Percentiles rank a stretch among this genome's conserved stretches.
Evolutionary conservation across 2,888 invertebrate species (phyloP).

Genomic region (Encarsia formosa): DNA sequence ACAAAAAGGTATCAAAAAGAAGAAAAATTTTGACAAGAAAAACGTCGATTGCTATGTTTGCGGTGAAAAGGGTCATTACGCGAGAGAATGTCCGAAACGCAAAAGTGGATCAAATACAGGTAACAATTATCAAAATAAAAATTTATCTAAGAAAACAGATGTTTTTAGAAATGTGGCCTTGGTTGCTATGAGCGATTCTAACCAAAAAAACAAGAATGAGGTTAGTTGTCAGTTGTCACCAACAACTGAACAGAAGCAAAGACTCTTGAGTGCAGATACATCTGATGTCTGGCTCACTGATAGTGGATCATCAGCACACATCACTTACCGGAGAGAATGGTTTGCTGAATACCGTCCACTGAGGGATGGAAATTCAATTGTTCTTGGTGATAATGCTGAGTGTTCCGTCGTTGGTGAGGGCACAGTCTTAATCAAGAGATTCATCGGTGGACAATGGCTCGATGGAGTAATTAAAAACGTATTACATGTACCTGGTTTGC

Average conservation of each 20-base stretch:
- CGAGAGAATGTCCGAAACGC: constrained; percentile 15
- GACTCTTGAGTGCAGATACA: constrained; percentile 11
- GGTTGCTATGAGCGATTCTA: constrained; percentile 5
- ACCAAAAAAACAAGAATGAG: neutral
- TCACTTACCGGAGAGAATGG: constrained; percentile 28
- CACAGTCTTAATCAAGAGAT: constrained; percentile 22
- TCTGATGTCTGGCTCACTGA: constrained; percentile 29
- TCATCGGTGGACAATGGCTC: constrained; percentile 23
- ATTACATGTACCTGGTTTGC: constrained; percentile 28
- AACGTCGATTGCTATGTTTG: constrained; percentile 9
- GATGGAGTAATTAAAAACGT: constrained; percentile 27
- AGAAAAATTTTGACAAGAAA: neutral
- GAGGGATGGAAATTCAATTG: constrained; percentile 10
- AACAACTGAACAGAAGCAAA: neutral
- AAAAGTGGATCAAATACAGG: neutral
- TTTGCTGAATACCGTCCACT: constrained; percentile 13
- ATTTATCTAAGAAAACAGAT: neutral
- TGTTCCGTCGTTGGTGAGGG: constrained; percentile 19
- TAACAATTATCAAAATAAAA: neutral
- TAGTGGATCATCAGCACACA: constrained; percentile 30
- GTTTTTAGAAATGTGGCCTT: constrained; percentile 16
- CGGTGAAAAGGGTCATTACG: constrained; percentile 15
- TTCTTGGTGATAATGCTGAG: constrained; percentile 22
- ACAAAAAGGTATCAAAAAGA: neutral
- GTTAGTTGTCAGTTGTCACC: neutral